Evolutionary conservation across 2,113 vertebrate species (phyloP), one percentile per base, ranked within the genome.

Genomic region (Lycaon pictus): DNA sequence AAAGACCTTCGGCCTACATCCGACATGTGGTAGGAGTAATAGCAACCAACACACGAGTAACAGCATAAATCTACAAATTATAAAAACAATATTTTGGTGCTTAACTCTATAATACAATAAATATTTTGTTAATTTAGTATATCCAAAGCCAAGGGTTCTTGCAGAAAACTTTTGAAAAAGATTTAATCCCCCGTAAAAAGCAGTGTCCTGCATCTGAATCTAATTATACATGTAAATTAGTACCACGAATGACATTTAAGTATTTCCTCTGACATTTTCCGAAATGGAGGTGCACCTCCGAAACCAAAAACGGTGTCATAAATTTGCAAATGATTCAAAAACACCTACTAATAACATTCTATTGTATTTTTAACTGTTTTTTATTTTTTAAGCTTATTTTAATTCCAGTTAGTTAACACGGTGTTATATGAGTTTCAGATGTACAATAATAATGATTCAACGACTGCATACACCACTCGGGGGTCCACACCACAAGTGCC

Each of bases 251-350:
- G 25, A 16, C 17, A 72, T 65, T 90, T 91, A 84, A 65, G 17
- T 88, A 72, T 84, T 84, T 79, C 27, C 19, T 86, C 29, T 69
- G 60, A 72, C 35, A 80, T 60, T 76, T 92, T 22, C 37, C 60
- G 55, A 56, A 92, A 94, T 85, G 13, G 12, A 92, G 4, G 4
- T 65, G 13, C 60, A 65, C 48, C n/a, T 69, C 67, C 20, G 15
- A 92, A 96, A 85, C 29, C 22, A 74, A 74, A 92, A 96, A 2
- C 37, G 9, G 1, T 72, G 3, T 43, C 17, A 86, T 86, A 10
- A 93, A 81, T 74, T 92, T 72, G 4, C 35, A 82, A 88, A 83
- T 19, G 92, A 82, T 53, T 79, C 10, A 88, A 32, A 93, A 93
- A 63, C 48, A 80, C 12, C 16, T 88, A 19, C 37, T 79, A 79